These are phyloP conservation scores for Oscheius sp. DNA, from an alignment of 2,888 invertebrate species.

Conservation along the genomic window DNA sequence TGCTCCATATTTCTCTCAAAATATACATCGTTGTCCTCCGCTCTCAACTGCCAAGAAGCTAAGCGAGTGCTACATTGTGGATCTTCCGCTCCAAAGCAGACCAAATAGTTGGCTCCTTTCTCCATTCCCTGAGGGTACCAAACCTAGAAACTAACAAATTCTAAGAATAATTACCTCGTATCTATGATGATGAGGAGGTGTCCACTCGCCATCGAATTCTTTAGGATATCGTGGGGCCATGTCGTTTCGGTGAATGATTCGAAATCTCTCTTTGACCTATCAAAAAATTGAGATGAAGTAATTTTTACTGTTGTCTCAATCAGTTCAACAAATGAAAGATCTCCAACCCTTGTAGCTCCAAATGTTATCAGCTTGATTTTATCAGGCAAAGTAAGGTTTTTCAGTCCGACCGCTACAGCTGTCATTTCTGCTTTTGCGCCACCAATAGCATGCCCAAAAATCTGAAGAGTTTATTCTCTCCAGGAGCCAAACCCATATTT, in stretches of 20 bases:
- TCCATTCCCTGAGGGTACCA: constrained; percentile 25
- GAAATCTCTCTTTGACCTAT: constrained; percentile 17
- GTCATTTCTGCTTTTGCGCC: constrained; percentile 29
- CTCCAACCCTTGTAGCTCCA: constrained; percentile 23
- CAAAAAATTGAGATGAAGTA: neutral
- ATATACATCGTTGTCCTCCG: constrained; percentile 27
- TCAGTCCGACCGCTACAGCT: constrained; percentile 9
- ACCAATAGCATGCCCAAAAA: constrained; percentile 22
- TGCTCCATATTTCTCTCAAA: constrained; percentile 8
- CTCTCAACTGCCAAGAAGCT: constrained; percentile 13
- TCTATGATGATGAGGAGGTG: constrained; percentile 23
- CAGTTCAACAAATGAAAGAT: constrained; percentile 23
- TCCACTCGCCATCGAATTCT: constrained; percentile 27
- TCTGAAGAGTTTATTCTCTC: neutral
- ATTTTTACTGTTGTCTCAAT: constrained; percentile 16
- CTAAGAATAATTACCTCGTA: neutral
- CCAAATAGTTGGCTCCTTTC: neutral
- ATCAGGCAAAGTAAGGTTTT: constrained; percentile 10
- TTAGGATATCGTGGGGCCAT: constrained; percentile 23
- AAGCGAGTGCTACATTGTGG: constrained; percentile 24
- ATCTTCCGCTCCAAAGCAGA: constrained; percentile 29
- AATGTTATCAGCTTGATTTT: constrained; percentile 21
- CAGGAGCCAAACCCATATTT: constrained; percentile 4
- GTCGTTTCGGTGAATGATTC: constrained; percentile 14
- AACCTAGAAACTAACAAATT: neutral